These are phyloP conservation scores for Acrocephalus scirpaceus DNA, from an alignment of 2,797 vertebrate genomes.

Conservation along the genomic window DNA sequence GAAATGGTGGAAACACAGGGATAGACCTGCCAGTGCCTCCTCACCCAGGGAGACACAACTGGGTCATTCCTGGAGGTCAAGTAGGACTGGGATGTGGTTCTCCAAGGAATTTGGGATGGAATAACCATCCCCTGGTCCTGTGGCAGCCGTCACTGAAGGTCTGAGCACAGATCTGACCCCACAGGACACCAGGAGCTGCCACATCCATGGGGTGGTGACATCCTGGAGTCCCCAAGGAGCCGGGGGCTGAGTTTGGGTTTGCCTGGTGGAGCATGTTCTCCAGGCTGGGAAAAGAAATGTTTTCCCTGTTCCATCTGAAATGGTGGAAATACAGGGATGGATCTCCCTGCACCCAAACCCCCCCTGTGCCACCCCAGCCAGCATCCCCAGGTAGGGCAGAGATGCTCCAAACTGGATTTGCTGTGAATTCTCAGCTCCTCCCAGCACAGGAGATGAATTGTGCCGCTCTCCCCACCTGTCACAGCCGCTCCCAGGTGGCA, in stretches of 20 bases:
- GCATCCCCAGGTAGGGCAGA: not conserved
- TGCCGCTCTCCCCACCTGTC: not conserved
- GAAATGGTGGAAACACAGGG: no score
- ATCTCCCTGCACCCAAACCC: not conserved
- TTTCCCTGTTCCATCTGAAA: no score
- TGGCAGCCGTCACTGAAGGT: not conserved
- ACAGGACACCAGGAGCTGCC: not conserved
- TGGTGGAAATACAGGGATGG: no score
- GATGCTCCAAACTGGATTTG: not conserved
- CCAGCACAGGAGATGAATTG: not conserved
- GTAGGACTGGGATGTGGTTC: not conserved
- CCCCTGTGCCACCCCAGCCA: not conserved
- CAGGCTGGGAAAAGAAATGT: no score
- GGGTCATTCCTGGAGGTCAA: rapidly evolving
- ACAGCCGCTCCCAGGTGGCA: conserved; percentile 25
- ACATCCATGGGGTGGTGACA: not conserved
- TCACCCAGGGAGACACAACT: no score
- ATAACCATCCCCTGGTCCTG: no score
- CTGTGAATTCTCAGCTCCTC: not conserved
- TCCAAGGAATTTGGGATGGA: not conserved
- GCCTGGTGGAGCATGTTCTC: no score
- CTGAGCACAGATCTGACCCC: not conserved
- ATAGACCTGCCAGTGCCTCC: no score
- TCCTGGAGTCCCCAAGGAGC: not conserved
- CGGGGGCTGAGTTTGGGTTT: not conserved